Evolutionary conservation across 1,140 invertebrate genomes (phyloP), one percentile per base, ranked within the genome.

Genomic region (Drosophila pseudoobscura): DNA sequence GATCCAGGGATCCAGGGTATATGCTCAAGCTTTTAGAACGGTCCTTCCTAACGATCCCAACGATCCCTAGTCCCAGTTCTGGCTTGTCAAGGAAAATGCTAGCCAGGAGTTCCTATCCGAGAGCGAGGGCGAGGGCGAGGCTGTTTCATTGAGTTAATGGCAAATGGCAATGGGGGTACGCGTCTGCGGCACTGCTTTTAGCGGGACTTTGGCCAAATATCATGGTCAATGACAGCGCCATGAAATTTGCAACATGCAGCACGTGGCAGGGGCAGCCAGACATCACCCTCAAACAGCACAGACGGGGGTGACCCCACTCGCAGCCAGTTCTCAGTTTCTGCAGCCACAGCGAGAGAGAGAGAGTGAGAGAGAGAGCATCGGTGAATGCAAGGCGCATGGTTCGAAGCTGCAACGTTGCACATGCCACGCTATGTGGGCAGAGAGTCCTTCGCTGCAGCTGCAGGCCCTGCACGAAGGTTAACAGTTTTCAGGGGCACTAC

Each of bases 401-500:
- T 60, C n/a, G 44, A 41, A 53, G 64, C 63, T 82, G 78, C 79
- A 77, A 47, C 35, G 45, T 61, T 84, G 79, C 84, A 83, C 49
- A 63, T 73, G 78, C 70, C 79, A 66, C 53, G 64, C 57, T 3
- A 41, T 22, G 26, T 31, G 13, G 29, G 35, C 31, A 29, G 35
- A 35, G 17, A 59, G 53, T 66, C 64, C 63, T 68, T 68, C 58
- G 63, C 15, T 52, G 53, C 55, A 47, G 24, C 46, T 39, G 56
- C 29, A 58, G 50, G 35, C 13, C 11, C 78, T 84, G 76, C 79
- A 89, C 84, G 85, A 89, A 89, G 84, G 84, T 89, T 89, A 89
- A 85, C 64, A 65, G 63, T 78, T 84, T 89, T 84, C 85, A 89
- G 79, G 85, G 85, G 80, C 85, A 89, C 68, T 58, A 74, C 70